phyloP scores from a whole-genome alignment of 2,888 invertebrate species.

The Acanthopleura granulata region DNA sequence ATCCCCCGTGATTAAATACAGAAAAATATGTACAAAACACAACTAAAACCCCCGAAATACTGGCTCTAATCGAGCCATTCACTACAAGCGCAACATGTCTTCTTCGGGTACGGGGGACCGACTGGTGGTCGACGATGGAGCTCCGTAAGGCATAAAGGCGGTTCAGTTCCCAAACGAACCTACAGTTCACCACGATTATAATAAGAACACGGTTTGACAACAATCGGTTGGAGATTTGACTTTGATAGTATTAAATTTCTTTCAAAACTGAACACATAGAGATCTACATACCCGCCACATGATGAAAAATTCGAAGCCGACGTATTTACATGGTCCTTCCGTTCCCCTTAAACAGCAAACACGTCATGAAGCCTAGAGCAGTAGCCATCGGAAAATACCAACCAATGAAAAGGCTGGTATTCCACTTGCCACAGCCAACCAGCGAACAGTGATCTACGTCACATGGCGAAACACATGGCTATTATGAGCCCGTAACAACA shows the following conservation, averaged over 20 bases:
- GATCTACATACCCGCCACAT: neutral
- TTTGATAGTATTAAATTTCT: no score
- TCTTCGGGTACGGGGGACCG: constrained; percentile 53
- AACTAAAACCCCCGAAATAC: constrained; percentile 51
- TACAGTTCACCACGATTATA: neutral
- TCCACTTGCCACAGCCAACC: neutral
- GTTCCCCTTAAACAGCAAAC: neutral
- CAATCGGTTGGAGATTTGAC: no score
- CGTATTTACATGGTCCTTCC: neutral
- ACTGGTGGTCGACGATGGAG: constrained; percentile 46
- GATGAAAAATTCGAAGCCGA: neutral
- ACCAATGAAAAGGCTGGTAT: constrained; percentile 1
- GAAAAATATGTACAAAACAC: constrained; percentile 26
- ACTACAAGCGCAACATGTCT: constrained; percentile 54
- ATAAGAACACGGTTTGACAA: no score
- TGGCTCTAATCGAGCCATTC: constrained; percentile 56
- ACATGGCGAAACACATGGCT: constrained; percentile 1
- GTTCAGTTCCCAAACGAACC: neutral
- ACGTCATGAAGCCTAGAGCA: constrained; percentile 8
- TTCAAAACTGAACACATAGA: no score
- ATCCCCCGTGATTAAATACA: constrained; percentile 34
- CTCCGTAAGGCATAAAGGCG: constrained; percentile 29
- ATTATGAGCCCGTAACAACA: no score
- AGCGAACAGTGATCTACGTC: neutral
- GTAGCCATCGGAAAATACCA: constrained; percentile 11